Percentiles rank a stretch among this genome's conserved stretches.
These are phyloP conservation scores for Hylia prasina DNA, from an alignment of 2,113 vertebrate species.

Conservation along the genomic window DNA sequence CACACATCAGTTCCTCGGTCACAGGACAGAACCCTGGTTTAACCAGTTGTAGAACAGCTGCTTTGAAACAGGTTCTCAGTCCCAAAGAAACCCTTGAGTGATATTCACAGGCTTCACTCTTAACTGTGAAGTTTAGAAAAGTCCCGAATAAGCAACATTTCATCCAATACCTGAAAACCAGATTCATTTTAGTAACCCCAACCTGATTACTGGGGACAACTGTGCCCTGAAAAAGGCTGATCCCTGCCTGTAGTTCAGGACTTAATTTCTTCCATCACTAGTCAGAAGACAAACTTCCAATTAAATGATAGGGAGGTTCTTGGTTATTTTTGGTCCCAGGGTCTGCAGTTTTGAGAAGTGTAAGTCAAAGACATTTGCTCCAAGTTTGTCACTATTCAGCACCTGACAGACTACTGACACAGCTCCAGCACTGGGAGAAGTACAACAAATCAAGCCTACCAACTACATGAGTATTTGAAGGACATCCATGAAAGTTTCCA, in stretches of 20 bases:
- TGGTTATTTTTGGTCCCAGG: slow-evolving; percentile 14
- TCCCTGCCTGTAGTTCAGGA: neutral
- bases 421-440: neutral
- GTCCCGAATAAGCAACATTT: neutral
- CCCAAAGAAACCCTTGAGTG: neutral
- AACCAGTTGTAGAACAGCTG: neutral
- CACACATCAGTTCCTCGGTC: neutral
- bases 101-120: neutral
- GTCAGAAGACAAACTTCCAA: neutral
- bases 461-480: slow-evolving; percentile 26
- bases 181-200: neutral
- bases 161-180: neutral
- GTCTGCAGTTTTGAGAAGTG: slow-evolving; percentile 60
- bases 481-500: slow-evolving; percentile 3
- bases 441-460: neutral
- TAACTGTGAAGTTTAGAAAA: neutral
- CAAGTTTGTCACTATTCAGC: slow-evolving; percentile 14
- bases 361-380: neutral
- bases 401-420: slow-evolving; percentile 10
- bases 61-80: neutral
- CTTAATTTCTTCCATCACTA: neutral
- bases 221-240: neutral
- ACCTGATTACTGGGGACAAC: neutral
- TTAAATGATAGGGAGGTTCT: neutral
- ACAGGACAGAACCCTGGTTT: neutral